Conservation (phyloP, 1,140 invertebrate genomes). For the Theocolax elegans region DNA sequence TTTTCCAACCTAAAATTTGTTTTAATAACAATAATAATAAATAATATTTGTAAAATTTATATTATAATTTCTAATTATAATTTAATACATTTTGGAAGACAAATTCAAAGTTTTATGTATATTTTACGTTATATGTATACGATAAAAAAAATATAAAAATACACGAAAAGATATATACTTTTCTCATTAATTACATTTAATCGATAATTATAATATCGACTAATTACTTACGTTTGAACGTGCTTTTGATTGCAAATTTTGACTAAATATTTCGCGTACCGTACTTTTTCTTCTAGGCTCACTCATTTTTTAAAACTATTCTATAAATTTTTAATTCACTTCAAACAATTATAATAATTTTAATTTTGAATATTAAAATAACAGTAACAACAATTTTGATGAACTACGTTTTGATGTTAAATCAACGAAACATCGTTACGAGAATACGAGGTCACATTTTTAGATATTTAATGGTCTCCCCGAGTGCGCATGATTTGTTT, state of each 20-base stretch:
- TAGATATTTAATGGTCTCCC: neutral
- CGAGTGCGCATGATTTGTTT: conserved; percentile 41
- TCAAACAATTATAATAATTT: neutral
- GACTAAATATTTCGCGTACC: conserved; percentile 42
- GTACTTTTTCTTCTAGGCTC: conserved; percentile 31
- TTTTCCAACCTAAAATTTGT: conserved; percentile 44
- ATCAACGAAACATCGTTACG: neutral
- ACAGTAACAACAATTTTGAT: neutral
- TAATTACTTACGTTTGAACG: neutral
- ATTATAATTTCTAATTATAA: too few relatives aligned
- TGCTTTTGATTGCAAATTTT: neutral
- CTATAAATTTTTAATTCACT: neutral
- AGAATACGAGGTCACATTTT: too few relatives aligned
- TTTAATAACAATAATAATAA: conserved; percentile 13
- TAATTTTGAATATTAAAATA: neutral
- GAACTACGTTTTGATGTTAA: neutral
- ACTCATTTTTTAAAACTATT: conserved; percentile 18
- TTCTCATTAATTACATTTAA: too few relatives aligned
- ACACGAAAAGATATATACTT: too few relatives aligned
- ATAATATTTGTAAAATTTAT: too few relatives aligned
- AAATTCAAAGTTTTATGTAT: too few relatives aligned
- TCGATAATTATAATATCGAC: neutral
- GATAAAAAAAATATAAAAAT: too few relatives aligned
- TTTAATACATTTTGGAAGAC: too few relatives aligned
- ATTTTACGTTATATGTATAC: too few relatives aligned